Evolutionary conservation across 1,140 invertebrate species (phyloP).

Genomic region (Rhyzopertha dominica): DNA sequence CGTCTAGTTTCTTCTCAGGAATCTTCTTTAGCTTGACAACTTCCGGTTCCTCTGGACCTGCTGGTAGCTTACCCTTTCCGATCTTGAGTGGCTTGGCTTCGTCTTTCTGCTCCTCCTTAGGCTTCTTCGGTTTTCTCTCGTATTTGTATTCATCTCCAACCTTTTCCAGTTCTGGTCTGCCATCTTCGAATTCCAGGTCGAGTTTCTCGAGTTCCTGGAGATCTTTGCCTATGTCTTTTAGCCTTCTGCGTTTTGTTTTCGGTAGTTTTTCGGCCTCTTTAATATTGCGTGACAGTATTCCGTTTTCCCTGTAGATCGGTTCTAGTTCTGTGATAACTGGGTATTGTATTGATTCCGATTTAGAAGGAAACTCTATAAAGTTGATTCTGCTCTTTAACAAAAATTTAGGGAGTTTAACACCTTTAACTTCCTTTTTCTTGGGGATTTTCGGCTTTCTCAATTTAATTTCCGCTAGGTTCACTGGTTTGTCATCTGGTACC

Average conservation of each 20-base stretch:
- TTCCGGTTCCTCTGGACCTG: slow-evolving; percentile 45
- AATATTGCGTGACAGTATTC: slow-evolving; percentile 63
- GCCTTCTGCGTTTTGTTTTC: slow-evolving; percentile 56
- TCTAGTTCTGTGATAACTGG: slow-evolving; percentile 50
- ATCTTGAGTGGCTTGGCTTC: slow-evolving; percentile 43
- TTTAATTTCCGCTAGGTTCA: slow-evolving; percentile 41
- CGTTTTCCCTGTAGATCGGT: slow-evolving; percentile 53
- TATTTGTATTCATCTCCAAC: slow-evolving; percentile 22
- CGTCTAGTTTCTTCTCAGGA: slow-evolving; percentile 45
- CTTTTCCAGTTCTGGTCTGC: slow-evolving; percentile 21
- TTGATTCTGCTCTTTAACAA: slow-evolving; percentile 60
- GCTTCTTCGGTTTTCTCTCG: slow-evolving; percentile 29
- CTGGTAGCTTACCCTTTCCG: slow-evolving; percentile 49
- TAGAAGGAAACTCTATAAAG: slow-evolving; percentile 56
- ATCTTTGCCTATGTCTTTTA: slow-evolving; percentile 67
- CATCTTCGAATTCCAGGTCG: slow-evolving; percentile 17
- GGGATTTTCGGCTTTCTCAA: slow-evolving; percentile 33
- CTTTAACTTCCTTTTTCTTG: slow-evolving; percentile 39
- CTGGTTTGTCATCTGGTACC: slow-evolving; percentile 18
- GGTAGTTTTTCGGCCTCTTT: slow-evolving; percentile 59
- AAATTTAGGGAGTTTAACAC: slow-evolving; percentile 56
- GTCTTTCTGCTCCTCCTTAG: slow-evolving; percentile 45
- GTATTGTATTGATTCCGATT: slow-evolving; percentile 45
- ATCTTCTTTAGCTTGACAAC: slow-evolving; percentile 49
- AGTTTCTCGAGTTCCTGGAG: slow-evolving; percentile 45